Evolutionary conservation across 1,140 invertebrate species (phyloP), one percentile per base, ranked within the genome.

Genomic region (Papilio aristodemus): DNA sequence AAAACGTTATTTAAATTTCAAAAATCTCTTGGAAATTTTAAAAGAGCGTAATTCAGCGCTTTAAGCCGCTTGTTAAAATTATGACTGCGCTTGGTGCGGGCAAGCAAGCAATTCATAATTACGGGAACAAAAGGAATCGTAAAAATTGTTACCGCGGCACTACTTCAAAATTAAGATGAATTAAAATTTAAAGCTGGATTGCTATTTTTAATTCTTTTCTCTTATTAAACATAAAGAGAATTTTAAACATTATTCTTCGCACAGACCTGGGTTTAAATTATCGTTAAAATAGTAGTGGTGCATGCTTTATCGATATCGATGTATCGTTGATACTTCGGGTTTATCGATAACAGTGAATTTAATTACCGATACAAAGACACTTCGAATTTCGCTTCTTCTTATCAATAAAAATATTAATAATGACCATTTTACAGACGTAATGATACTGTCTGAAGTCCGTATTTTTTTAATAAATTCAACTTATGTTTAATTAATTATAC

Each of bases 41-140:
- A 54, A 54, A 54, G 46, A 22, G 46, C 11, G 13, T 22, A 54
- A 46, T 54, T 54, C 46, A 54, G 46, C 46, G 19, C 17, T 54
- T 54, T 22, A 54, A 54, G 46, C 46, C 46, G 46, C 46, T 54
- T 54, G 46, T 54, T 54, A 54, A 54, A 54, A 54, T 54, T 54
- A 54, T 11, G 46, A 54, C 46, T 54, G 46, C 46, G 46, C 46
- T 54, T 54, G 17, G 19, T 54, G 22, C 46, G 46, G 8, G 19
- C 46, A 54, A 54, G 19, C 46, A 54, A 54, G 46, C 46, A 54
- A 54, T 54, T 54, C 46, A 54, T 54, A 54, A 54, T 54, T 54
- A 54, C 46, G 46, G 22, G 46, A 54, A 54, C 46, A 54, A 54
- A 54, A 54, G 19, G 46, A 54, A 54, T 54, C 46, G 46, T 54